Evolutionary conservation across 2,888 invertebrate genomes (phyloP), one percentile per base, ranked within the genome.

Genomic region (Hirudinaria manillensis): DNA sequence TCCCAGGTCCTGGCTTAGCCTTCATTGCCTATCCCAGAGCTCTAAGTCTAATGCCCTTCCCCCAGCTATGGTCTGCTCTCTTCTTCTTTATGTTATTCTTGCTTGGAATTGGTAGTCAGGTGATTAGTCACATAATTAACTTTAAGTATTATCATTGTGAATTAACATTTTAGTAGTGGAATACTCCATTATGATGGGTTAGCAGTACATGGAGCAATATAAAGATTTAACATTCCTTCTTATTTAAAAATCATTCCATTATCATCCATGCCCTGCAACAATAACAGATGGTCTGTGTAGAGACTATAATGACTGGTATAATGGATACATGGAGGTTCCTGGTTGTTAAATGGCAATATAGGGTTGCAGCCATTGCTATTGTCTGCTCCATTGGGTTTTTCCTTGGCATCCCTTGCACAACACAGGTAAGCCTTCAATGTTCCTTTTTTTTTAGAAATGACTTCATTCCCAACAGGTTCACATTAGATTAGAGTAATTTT

Each of bases 1-100:
- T 61, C 29, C n/a, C 13, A 78, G 80, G 80, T 36, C 80, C 80
- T 16, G 81, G 79, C 13, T 77, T 81, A 65, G 81, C 81, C 19
- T 81, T 81, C 71, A 75, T 81, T n/a, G 81, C 79, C 7, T 81
- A 81, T 74, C 81, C 81, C 2, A 75, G 78, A 21, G 81, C 81
- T 3, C 73, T 81, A 72, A 78, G 79, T 72, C 77, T 79, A 13
- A 78, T 81, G 77, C 81, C 81, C 4, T 65, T 80, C 4, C 76
- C 81, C 0, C 79, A 75, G 13, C 74, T 80, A 65, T 80, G 79
- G 79, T 77, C 79, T 3, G 78, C 76, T 4, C 78, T 79, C 68
- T 80, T 80, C 77, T 80, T 80, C 77, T 80, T 80, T 72, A 80
- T 80, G 80, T 76, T 80, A 32, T 80, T 80, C 76, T 72, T 80